phyloP scores from a whole-genome alignment of 2,113 vertebrate species.

The Ornithorhynchus anatinus region DNA sequence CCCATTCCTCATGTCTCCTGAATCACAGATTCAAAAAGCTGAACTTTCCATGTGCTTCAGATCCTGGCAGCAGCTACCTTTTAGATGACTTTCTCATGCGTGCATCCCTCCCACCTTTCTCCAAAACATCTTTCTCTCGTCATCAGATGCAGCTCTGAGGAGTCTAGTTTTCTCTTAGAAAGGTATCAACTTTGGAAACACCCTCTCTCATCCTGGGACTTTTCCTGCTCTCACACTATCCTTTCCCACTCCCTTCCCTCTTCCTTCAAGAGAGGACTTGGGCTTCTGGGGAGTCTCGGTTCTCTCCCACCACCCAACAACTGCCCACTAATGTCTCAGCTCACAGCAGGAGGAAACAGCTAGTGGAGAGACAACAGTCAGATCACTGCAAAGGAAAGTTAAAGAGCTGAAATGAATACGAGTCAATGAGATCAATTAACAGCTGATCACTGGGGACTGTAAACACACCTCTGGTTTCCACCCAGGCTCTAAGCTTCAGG shows the following conservation, averaged over 20 bases:
- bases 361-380: too few relatives aligned
- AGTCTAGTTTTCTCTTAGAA: constrained; percentile 12
- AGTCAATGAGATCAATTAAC: neutral
- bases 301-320: neutral
- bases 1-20: neutral
- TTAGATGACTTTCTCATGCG: neutral
- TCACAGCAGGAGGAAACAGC: neutral
- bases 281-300: neutral
- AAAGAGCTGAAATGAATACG: neutral
- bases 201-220: too few relatives aligned
- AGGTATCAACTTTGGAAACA: constrained; percentile 35
- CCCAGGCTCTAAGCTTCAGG: too few relatives aligned
- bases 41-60: neutral
- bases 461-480: neutral
- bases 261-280: constrained; percentile 55
- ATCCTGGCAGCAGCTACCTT: neutral
- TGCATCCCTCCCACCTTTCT: too few relatives aligned
- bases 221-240: too few relatives aligned
- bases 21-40: neutral
- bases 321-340: neutral
- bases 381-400: neutral
- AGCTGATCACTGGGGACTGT: fast-evolving
- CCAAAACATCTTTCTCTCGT: too few relatives aligned
- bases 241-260: too few relatives aligned
- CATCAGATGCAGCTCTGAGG: too few relatives aligned